phyloP scores from a whole-genome alignment of 1,140 invertebrate genomes.

The Homalodisca vitripennis region DNA sequence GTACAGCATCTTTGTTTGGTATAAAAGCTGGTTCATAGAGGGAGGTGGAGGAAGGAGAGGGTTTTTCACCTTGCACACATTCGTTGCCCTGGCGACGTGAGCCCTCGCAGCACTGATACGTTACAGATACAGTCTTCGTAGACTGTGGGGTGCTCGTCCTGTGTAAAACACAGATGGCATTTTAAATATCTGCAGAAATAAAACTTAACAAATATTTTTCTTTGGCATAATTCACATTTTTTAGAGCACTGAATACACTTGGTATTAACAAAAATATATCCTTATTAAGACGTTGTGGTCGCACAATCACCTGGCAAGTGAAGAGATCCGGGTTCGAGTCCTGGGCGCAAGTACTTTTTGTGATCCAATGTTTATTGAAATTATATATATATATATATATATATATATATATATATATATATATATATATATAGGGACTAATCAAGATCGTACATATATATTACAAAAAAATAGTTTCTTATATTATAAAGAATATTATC shows the following conservation, averaged over 20 bases:
- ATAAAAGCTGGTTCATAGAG: not conserved
- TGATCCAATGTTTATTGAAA: no score
- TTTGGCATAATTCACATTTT: not conserved
- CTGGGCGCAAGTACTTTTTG: no score
- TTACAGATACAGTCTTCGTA: constrained; percentile 30
- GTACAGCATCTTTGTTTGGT: not conserved
- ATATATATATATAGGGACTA: no score
- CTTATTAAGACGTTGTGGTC: no score
- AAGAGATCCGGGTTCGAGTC: no score
- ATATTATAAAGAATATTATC: no score
- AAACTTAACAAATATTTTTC: not conserved
- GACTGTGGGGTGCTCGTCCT: constrained; percentile 25
- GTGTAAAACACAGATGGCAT: no score
- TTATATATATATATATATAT: no score
- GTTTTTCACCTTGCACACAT: constrained; percentile 31
- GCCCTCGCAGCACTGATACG: constrained; percentile 33
- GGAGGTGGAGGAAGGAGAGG: not conserved
- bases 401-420: no score
- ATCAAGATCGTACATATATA: no score
- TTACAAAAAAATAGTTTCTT: no score
- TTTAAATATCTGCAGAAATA: not conserved
- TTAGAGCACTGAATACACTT: not conserved
- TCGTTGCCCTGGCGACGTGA: constrained; percentile 16
- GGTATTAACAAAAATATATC: not conserved
- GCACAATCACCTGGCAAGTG: no score